Base-by-base conservation (phyloP, 2,888 invertebrate species). In the Harmothoe impar region DNA sequence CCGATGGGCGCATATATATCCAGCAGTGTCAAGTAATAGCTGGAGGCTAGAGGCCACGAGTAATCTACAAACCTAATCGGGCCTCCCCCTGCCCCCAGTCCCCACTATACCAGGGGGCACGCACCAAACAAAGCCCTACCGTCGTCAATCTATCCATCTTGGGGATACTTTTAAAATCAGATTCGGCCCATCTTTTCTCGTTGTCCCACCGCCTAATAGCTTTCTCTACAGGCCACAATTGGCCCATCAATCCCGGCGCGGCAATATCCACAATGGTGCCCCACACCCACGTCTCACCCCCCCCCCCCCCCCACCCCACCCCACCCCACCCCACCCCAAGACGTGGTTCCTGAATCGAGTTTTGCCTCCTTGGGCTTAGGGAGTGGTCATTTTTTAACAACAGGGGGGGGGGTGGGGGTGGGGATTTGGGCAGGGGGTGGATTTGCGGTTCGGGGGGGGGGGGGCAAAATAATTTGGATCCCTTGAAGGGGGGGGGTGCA, bases 21-120 rank as follows among this genome's bases (percentile, higher is more conserved):
- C 29, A 15, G 25, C 51, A 20, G 43, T 84, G 43, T 84, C 35
- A 43, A 84, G 84, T 84, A 84, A 84, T 84, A 84, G 84, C 84
- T 25, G 33, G 35, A 29, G 84, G 84, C 25, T 43, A 84, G 84
- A 51, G 84, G 84, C n/a, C 84, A 84, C 43, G 12, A 84, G 84
- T 84, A 84, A 84, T 84, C 84, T 84, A 84, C 84, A 35, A 84
- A 84, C 84, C 84, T 84, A 84, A 84, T 84, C 84, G 84, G 0
- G 25, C 51, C 43, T 17, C 35, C 35, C 35, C 25, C 43, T 7
- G 62, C 84, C 33, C 10, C 1, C 12, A 3, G 5, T 10, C 43
- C 10, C 43, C 43, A 7, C 5, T 43, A 43, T 43, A 43, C 43
- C 43, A 43, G 43, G 43, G 43, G n/a, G 43, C 43, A 7, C 3